These are phyloP conservation scores for Perizoma flavofasciatum DNA, from an alignment of 2,888 invertebrate genomes.

Conservation along the genomic window DNA sequence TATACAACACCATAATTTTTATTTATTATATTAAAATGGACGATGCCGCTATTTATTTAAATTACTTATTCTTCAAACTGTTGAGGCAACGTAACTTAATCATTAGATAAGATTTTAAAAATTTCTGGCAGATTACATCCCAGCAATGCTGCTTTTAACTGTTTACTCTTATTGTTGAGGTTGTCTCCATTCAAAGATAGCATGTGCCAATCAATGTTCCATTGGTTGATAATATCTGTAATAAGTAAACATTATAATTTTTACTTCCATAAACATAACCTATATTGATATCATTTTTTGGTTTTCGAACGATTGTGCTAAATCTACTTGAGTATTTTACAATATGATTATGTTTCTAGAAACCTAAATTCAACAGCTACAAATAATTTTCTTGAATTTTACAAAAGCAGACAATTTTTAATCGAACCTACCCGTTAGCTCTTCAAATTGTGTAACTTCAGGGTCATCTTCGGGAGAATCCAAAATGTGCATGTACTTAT, in stretches of 20 bases:
- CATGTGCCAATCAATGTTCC: conserved; percentile 67
- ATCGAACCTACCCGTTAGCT: conserved; percentile 58
- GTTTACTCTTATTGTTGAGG: conserved; percentile 45
- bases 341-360: no score
- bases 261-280: no score
- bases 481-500: conserved; percentile 63
- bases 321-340: no score
- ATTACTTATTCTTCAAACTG: not conserved
- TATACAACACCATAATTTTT: no score
- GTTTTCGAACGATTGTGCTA: no score
- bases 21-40: no score
- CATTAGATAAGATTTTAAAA: conserved; percentile 13
- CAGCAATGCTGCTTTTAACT: conserved; percentile 47
- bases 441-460: conserved; percentile 55
- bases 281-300: no score
- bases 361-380: no score
- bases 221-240: conserved; percentile 64
- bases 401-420: no score
- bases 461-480: conserved; percentile 47
- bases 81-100: not conserved
- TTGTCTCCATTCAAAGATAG: conserved; percentile 54
- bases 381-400: no score
- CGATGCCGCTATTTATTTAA: not conserved
- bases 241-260: conserved; percentile 23
- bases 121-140: conserved; percentile 17